Conservation (phyloP, 2,797 vertebrate species). For the Gallinago stenura region DNA sequence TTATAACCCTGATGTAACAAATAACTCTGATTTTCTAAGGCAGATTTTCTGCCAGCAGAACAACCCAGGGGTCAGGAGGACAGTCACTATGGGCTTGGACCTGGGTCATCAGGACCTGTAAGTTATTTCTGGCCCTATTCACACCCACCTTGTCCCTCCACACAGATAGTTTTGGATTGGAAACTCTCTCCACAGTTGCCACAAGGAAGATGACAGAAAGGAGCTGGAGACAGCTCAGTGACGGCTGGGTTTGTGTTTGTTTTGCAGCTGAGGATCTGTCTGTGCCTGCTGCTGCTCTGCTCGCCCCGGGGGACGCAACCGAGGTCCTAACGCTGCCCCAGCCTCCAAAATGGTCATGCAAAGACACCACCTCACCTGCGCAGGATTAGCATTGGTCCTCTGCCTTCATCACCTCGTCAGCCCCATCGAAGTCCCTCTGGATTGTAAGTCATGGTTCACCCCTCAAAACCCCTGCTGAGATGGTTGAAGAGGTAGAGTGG, state of each 20-base stretch:
- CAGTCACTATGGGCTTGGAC: fast-evolving
- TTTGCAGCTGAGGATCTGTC: slow-evolving; percentile 70
- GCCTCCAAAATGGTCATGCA: slow-evolving; percentile 73
- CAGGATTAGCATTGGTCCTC: slow-evolving; percentile 77
- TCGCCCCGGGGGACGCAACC: not conserved
- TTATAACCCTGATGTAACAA: not conserved
- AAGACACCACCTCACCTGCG: not conserved
- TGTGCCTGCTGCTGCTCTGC: not conserved
- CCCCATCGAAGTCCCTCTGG: slow-evolving; percentile 90
- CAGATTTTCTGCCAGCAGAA: not conserved
- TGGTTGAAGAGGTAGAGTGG: not conserved
- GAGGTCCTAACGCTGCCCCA: not conserved
- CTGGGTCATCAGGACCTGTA: not conserved
- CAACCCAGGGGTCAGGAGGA: not conserved
- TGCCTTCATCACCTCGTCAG: slow-evolving; percentile 78
- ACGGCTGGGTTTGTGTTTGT: not conserved
- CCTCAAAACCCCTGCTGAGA: fast-evolving
- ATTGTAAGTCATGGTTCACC: slow-evolving; percentile 83
- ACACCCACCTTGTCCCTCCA: fast-evolving
- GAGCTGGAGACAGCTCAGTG: not conserved
- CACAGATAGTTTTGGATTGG: not conserved
- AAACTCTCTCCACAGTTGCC: not conserved
- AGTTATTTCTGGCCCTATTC: not conserved
- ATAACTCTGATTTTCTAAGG: not conserved
- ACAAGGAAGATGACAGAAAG: not conserved